Evolutionary conservation across 2,888 invertebrate genomes (phyloP).

Genomic region (Chaitophorus viminalis): DNA sequence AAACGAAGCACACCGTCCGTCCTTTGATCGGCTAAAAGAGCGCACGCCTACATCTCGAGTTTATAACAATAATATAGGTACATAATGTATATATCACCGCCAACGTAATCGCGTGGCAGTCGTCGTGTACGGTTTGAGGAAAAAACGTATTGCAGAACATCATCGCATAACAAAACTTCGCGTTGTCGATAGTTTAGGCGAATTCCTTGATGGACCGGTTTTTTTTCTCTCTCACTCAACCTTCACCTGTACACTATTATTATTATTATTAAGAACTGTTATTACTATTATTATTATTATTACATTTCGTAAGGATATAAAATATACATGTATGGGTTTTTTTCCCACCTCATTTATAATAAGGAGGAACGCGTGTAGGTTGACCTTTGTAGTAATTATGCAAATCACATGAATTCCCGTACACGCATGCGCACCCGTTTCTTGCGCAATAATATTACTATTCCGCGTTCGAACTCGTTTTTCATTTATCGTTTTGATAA

Average conservation of each 20-base stretch:
- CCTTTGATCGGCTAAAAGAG: no score
- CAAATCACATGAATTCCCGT: neutral
- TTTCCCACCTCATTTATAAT: neutral
- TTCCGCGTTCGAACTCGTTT: neutral
- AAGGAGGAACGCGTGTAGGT: neutral
- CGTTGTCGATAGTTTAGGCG: conserved; percentile 1
- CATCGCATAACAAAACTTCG: neutral
- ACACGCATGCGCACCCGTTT: neutral
- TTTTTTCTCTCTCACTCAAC: conserved; percentile 3
- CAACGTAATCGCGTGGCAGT: neutral
- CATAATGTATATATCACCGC: neutral
- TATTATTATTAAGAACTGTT: neutral
- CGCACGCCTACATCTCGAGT: no score
- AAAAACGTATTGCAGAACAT: neutral
- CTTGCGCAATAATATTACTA: neutral
- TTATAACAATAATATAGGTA: no score
- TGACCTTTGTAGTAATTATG: conserved; percentile 7
- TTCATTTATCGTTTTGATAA: no score
- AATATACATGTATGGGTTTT: neutral
- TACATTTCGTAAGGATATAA: neutral
- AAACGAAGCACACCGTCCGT: no score
- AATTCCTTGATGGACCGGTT: conserved; percentile 39
- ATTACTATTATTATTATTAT: neutral
- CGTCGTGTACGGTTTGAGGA: neutral
- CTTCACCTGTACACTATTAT: neutral